A percentile compares a stretch with the other conserved stretches of the same genome.
Evolutionary conservation across 2,888 invertebrate genomes (phyloP).

Genomic region (Sicus ferrugineus): DNA sequence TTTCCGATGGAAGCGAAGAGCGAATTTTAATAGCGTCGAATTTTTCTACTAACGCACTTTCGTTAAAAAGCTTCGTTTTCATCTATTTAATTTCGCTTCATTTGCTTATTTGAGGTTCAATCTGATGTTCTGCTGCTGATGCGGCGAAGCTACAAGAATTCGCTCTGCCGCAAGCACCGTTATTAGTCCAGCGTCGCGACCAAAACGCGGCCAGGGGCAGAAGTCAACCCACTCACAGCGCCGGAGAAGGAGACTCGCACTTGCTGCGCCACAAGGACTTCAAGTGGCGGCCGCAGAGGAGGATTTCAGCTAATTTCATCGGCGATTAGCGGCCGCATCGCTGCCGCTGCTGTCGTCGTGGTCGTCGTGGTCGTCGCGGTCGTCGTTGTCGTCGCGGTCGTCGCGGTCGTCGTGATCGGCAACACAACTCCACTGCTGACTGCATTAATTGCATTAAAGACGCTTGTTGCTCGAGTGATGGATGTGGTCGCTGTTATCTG

Average conservation of each 20-base stretch:
- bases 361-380: too few relatives aligned
- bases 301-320: constrained; percentile 17
- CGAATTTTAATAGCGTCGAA: too few relatives aligned
- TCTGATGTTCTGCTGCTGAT: not conserved
- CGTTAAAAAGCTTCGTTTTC: too few relatives aligned
- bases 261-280: not conserved
- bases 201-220: not conserved
- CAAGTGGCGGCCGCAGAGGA: not conserved
- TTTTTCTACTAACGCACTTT: too few relatives aligned
- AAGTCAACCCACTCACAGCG: too few relatives aligned
- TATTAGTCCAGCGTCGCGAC: not conserved
- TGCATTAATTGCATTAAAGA: constrained; percentile 20
- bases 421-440: constrained; percentile 7
- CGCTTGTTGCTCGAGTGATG: constrained; percentile 6
- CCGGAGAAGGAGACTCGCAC: constrained; percentile 14
- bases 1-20: too few relatives aligned
- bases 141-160: not conserved
- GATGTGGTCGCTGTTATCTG: not conserved
- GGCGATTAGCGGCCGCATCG: constrained; percentile 12
- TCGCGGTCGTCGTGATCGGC: not conserved
- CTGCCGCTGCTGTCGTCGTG: constrained; percentile 3
- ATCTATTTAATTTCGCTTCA: not conserved
- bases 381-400: not conserved
- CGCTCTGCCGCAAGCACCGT: not conserved
- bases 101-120: too few relatives aligned